Evolutionary conservation across 2,888 invertebrate genomes (phyloP).

Genomic region (Galerucella nymphaeae): DNA sequence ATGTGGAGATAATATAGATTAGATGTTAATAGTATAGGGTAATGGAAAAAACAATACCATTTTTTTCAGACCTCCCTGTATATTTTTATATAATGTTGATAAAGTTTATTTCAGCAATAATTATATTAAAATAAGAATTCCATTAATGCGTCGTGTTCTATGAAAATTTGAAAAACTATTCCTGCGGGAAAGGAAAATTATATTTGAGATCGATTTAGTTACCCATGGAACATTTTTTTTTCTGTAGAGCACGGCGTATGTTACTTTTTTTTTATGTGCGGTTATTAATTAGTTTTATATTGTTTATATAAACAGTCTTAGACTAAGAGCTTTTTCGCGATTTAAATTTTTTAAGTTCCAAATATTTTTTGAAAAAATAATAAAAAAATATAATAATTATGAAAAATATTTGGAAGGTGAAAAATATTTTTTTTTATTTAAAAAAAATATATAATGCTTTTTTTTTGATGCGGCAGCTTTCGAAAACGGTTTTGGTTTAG

Average conservation of each 20-base stretch:
- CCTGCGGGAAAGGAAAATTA: no score
- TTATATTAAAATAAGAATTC: no score
- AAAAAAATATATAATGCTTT: conserved; percentile 23
- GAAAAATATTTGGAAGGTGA: background rate
- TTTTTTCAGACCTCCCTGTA: background rate
- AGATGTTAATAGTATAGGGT: background rate
- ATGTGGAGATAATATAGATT: background rate
- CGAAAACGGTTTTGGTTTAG: conserved; percentile 36
- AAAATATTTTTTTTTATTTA: background rate
- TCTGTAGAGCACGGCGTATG: no score
- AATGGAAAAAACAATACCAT: background rate
- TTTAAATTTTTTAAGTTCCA: conserved; percentile 1
- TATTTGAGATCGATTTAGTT: no score
- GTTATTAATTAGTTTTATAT: conserved; percentile 2
- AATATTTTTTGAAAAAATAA: background rate
- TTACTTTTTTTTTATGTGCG: background rate
- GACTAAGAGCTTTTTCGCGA: conserved; percentile 6
- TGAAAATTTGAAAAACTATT: no score
- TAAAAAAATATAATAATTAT: no score
- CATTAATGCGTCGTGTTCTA: background rate
- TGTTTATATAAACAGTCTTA: conserved; percentile 9
- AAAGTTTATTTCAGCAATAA: background rate
- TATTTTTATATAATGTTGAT: background rate
- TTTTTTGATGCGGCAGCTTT: conserved; percentile 30
- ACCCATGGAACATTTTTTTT: no score